Evolutionary conservation across 2,888 invertebrate genomes (phyloP).

Genomic region (Chymomyza amoena): DNA sequence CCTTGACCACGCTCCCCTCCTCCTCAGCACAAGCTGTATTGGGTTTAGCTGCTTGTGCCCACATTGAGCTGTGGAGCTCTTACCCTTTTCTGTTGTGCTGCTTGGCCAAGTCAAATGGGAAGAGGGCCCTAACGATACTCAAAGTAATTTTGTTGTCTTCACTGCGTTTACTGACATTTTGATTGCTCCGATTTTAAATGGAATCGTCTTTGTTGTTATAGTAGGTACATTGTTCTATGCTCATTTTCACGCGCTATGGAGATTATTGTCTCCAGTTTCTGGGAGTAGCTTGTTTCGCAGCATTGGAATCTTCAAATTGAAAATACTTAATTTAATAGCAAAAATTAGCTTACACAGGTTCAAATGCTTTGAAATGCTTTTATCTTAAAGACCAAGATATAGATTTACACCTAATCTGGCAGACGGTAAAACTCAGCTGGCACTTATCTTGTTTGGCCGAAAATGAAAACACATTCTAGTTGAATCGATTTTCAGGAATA

Average conservation of each 20-base stretch:
- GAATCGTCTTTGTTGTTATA: slow-evolving; percentile 53
- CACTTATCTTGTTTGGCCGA: too few relatives aligned
- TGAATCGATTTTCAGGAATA: too few relatives aligned
- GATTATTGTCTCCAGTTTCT: slow-evolving; percentile 21
- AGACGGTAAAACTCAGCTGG: too few relatives aligned
- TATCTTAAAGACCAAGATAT: too few relatives aligned
- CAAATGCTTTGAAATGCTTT: too few relatives aligned
- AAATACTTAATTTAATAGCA: not conserved
- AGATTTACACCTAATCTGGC: too few relatives aligned
- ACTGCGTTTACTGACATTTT: slow-evolving; percentile 67
- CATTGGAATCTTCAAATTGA: not conserved
- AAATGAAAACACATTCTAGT: too few relatives aligned
- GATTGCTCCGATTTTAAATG: slow-evolving; percentile 66
- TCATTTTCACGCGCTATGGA: slow-evolving; percentile 41
- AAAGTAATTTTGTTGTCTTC: slow-evolving; percentile 66
- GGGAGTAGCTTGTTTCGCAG: not conserved
- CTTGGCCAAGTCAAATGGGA: slow-evolving; percentile 31
- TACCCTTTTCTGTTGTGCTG: slow-evolving; percentile 7
- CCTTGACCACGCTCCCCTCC: not conserved
- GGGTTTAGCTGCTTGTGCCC: not conserved
- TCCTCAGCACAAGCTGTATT: not conserved
- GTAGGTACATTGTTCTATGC: slow-evolving; percentile 41
- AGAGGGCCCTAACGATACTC: slow-evolving; percentile 61
- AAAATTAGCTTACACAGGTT: too few relatives aligned
- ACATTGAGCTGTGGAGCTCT: not conserved